Conservation (phyloP, 2,888 invertebrate species). For the Xylophagus ater region DNA sequence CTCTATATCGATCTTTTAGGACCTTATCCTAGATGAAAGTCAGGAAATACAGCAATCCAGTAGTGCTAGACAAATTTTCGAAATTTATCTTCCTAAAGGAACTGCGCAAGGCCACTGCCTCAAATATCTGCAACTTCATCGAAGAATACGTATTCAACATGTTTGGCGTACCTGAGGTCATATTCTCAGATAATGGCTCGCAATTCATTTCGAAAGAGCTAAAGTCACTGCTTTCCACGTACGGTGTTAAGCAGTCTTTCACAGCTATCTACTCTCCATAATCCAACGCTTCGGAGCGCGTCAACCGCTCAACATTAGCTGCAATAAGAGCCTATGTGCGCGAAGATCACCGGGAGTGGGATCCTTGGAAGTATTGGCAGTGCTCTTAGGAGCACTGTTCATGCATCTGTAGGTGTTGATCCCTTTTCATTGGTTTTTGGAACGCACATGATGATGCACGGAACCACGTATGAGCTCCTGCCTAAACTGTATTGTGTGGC, state of each 20-base stretch:
- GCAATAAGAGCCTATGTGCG: conserved; percentile 22
- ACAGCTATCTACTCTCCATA: conserved; percentile 26
- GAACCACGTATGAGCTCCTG: conserved; percentile 7
- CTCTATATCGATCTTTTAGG: too few species aligned
- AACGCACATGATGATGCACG: too few species aligned
- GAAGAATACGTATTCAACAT: background rate
- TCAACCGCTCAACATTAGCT: conserved; percentile 24
- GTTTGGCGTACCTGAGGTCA: background rate
- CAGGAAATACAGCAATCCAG: background rate
- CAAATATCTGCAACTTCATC: background rate
- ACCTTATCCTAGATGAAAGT: background rate
- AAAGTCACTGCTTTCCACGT: conserved; percentile 12
- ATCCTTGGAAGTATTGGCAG: conserved; percentile 21
- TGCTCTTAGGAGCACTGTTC: too few species aligned
- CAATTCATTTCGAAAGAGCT: conserved; percentile 19
- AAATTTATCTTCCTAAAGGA: background rate
- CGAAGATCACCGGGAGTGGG: conserved; percentile 21
- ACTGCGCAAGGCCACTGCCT: background rate
- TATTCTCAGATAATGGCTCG: conserved; percentile 21
- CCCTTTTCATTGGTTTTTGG: too few species aligned
- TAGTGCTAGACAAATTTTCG: too few species aligned
- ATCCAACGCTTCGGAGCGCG: conserved; percentile 25
- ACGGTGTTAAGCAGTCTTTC: conserved; percentile 14
- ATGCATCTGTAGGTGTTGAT: conserved; percentile 20
- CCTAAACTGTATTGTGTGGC: background rate